Percentiles rank a stretch among this genome's conserved stretches.
Evolutionary conservation across 2,888 invertebrate genomes (phyloP).

Genomic region (Himalopsyche tibetana): DNA sequence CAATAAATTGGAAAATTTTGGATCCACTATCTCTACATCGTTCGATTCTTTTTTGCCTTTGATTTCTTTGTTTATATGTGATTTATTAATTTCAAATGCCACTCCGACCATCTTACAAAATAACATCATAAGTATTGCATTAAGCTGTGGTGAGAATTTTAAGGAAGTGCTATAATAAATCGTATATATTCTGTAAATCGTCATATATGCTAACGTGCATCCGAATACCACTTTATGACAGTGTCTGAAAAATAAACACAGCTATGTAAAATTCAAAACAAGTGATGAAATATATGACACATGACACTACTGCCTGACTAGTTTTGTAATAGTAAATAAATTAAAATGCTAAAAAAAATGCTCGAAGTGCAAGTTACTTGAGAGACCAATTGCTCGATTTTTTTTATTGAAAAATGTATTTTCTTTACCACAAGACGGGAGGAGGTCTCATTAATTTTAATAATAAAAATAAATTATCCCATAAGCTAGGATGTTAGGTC

Average conservation of each 20-base stretch:
- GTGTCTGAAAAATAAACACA: not conserved
- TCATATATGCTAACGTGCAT: constrained; percentile 48
- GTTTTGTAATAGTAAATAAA: too few species aligned
- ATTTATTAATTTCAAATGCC: constrained; percentile 52
- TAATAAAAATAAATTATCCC: too few species aligned
- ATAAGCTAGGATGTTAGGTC: too few species aligned
- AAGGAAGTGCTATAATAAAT: not conserved
- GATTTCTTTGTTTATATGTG: constrained; percentile 32
- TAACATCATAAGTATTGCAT: constrained; percentile 15
- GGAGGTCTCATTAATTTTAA: too few species aligned
- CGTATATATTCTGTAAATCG: constrained; percentile 41
- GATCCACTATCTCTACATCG: constrained; percentile 22
- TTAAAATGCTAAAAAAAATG: too few species aligned
- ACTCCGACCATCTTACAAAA: constrained; percentile 51
- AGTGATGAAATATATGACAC: not conserved
- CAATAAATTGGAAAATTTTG: constrained; percentile 41
- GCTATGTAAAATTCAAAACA: not conserved
- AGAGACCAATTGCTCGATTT: too few species aligned
- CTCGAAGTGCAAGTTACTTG: too few species aligned
- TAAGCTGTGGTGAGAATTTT: not conserved
- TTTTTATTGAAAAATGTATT: too few species aligned
- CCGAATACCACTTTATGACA: constrained; percentile 1
- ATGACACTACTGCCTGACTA: too few species aligned
- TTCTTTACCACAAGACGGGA: too few species aligned
- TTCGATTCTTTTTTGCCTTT: not conserved